Evolutionary conservation across 2,113 vertebrate species (phyloP), one percentile per base, ranked within the genome.

Genomic region (Cacatua alba): DNA sequence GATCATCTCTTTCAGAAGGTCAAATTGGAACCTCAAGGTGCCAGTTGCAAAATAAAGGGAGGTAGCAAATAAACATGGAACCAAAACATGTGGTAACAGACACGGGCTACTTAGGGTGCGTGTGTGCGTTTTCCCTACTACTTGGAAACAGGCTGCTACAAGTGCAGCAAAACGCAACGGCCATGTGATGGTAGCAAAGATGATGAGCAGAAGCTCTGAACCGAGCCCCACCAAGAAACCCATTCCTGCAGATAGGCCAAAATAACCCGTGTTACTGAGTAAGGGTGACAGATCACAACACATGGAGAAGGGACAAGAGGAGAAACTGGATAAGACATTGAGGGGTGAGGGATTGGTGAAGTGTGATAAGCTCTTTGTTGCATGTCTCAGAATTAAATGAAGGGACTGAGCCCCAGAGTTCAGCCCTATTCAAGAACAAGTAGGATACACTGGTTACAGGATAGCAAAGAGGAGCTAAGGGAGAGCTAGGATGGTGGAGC

Each of bases 1-100:
- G 28, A 88, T 64, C 24, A 63, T 86, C 53, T 35, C 79, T 74
- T 90, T 83, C 59, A 83, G 86, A 76, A 90, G 75, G 85, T 88
- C 90, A 83, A 18, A 67, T 16, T 60, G 39, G 71, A 88, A 92
- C 68, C 57, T 70, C 48, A 59, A 88, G 63, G 75, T 65, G 20
- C 46, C 88, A 63, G 68, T 11, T 93, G 76, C 75, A 88, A 93
- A 96, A 82, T 51, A 65, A 92, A 75, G 43, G 46, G 23, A 77
- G 63, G 59, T 18, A 68, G 37, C 75, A 96, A 86, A 88, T 63
- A 96, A 82, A 92, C 67, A 92, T 53, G 13, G 52, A 68, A 60
- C 43, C 77, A 41, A 55, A 76, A 67, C 43, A 65, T 35, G 48
- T 16, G 4, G 8, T 46, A 83, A 86, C 64, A 88, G 41, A 67